Evolutionary conservation across 2,797 vertebrate species (phyloP), one percentile per base, ranked within the genome.

Genomic region (Poeciliopsis infans): DNA sequence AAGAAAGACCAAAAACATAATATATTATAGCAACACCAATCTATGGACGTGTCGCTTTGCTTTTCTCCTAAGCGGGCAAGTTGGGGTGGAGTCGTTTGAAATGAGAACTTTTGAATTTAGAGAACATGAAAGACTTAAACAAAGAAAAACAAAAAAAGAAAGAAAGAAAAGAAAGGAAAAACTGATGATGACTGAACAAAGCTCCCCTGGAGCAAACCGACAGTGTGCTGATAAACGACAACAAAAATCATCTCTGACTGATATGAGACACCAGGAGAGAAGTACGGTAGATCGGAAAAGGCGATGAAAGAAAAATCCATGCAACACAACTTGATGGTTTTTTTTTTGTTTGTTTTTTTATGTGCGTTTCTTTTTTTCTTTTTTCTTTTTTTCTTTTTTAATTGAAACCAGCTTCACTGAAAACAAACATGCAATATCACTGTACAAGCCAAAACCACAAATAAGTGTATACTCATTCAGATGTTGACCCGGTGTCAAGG

Each of bases 341-440:
- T 51, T 49, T 49, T 0, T 13, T 46, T 90, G 89, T 6, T 49
- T 47, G 10, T 55, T 55, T n/a, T 53, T 53, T 55, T 12, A n/a
- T 18, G 39, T 45, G 53, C 25, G n/a, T 47, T 8, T 93, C 91
- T 95, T 96, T 95, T 77, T 47, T 51, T 95, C 96, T 95, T 85
- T 85, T 82, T 47, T 23, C 95, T 96, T 95, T 85, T 85, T 85
- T 47, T 49, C 95, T 95, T 96, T 95, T 85, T 85, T 85, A 97
- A 98, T 97, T 97, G 95, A 97, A 97, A 96, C 95, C 97, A 97
- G 95, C 95, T 96, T 96, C 97, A 97, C 96, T 96, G 97, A 97
- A 96, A 96, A 95, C 95, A 97, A 97, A 98, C 98, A 98, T 99
- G 98, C 97, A 98, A 95, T 95, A 96, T 97, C 97, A 97, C 96